Conservation (phyloP, 2,797 vertebrate genomes). For the Threskiornis aethiopicus region DNA sequence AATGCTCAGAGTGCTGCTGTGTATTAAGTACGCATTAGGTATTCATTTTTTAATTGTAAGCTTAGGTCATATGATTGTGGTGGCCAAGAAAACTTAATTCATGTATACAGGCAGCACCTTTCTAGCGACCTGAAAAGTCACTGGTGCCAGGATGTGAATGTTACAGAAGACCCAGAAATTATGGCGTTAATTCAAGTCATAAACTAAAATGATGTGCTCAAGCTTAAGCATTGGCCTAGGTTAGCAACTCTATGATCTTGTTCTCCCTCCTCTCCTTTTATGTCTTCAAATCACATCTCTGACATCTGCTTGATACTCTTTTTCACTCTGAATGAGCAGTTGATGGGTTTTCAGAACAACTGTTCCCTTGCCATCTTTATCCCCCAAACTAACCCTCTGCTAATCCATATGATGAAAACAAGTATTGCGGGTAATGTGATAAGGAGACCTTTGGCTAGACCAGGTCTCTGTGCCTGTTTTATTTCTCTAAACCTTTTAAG, state of each 20-base stretch:
- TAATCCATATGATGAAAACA: background rate
- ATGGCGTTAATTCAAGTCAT: background rate
- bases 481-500: background rate
- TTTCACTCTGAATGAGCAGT: background rate
- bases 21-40: background rate
- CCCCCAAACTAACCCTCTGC: background rate
- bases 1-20: background rate
- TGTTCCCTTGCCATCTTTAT: background rate
- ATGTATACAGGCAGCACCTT: background rate
- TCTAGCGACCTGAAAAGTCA: background rate
- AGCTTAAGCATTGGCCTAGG: background rate
- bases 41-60: background rate
- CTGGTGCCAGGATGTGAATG: background rate
- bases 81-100: background rate
- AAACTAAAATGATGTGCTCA: background rate
- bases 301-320: background rate
- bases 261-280: background rate
- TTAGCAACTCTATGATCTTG: background rate
- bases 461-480: background rate
- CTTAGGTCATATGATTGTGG: background rate
- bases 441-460: background rate
- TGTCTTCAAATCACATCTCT: background rate
- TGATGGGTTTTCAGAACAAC: background rate
- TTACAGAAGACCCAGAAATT: background rate
- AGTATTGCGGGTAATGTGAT: background rate